Evolutionary conservation across 2,888 invertebrate genomes (phyloP), one percentile per base, ranked within the genome.

Genomic region (Pilophorus perplexus): DNA sequence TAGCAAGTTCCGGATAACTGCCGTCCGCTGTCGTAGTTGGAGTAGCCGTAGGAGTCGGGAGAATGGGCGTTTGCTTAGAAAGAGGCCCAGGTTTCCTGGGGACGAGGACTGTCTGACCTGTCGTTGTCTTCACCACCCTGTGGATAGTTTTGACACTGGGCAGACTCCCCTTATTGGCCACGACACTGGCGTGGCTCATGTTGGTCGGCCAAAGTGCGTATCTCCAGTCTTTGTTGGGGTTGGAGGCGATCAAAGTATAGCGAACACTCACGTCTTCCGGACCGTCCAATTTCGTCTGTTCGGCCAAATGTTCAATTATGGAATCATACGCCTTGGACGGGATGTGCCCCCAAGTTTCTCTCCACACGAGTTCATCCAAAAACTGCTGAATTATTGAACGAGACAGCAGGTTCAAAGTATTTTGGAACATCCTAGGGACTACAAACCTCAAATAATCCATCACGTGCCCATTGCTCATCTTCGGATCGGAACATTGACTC

Each of bases 331-430:
- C 87, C 72, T 85, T 84, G 0, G 86, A 82, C 0, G 92, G 85
- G 0, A 88, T 86, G 3, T 84, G 82, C 0, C 92, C 93, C 75
- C 85, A 93, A 74, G 88, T 86, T 76, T 93, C 93, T 66, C 93
- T 82, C 93, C 93, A 93, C 10, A 91, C 87, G 16, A 93, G 78
- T 75, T 93, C 93, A 75, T 93, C 93, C 70, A 93, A 78, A 77
- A 93, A 93, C 76, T 92, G 91, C 76, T 93, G 93, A 73, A 93
- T 91, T 75, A 92, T 89, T 77, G 88, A 89, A 50, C 90, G 81
- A 1, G 89, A 90, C 0, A 93, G 78, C 70, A 91, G 76, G 8
- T 90, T 90, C 5, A 93, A 77, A 0, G 92, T 92, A 72, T 90
- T 92, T 79, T 77, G 77, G 79, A 93, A 93, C 91, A 93, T 92